Evolutionary conservation across 2,888 invertebrate species (phyloP), one percentile per base, ranked within the genome.

Genomic region (Lumbricus terrestris): DNA sequence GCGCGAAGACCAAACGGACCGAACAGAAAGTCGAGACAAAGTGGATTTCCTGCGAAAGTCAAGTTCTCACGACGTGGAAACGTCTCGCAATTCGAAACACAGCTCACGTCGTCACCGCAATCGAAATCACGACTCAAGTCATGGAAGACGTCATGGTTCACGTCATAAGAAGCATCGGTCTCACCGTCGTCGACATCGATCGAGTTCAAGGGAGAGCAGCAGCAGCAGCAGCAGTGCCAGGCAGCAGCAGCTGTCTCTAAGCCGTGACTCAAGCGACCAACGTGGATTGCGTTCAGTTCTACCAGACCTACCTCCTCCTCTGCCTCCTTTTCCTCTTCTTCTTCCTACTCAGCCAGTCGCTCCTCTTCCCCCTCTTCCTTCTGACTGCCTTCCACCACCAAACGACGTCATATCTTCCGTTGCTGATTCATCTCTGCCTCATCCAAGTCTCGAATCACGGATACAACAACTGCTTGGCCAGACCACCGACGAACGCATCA

Each of bases 381-480:
- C 69, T n/a, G 85, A 37, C 16, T 35, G 37, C 35, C 37, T 85
- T 85, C 35, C 35, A 23, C 23, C 85, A 8, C 35, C 85, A 18
- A 35, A 35, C 37, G 34, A 35, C 34, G 16, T 37, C 85, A 18
- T 35, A 85, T 35, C 85, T 35, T 34, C 34, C 0, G 35, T 20
- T 37, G 35, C 85, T 8, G 85, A 85, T 6, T 20, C 85, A 16
- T 34, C 18, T 34, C 35, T 85, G 85, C n/a, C 69, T 69, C 85
- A 88, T 37, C 35, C 40, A 89, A 95, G 96, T 93, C 94, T 96
- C 90, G 96, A 96, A 92, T 96, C 96, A 90, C 96, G 98, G 95
- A 98, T 99, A 94, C 98, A 98, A 69, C 96, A 98, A 96, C 95
- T 99, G 93, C 85, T 85, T 85, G 85, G 37, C 85, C 85, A 85